Evolutionary conservation across 2,113 vertebrate species (phyloP).

Genomic region (Phalacrocorax pelagicus): DNA sequence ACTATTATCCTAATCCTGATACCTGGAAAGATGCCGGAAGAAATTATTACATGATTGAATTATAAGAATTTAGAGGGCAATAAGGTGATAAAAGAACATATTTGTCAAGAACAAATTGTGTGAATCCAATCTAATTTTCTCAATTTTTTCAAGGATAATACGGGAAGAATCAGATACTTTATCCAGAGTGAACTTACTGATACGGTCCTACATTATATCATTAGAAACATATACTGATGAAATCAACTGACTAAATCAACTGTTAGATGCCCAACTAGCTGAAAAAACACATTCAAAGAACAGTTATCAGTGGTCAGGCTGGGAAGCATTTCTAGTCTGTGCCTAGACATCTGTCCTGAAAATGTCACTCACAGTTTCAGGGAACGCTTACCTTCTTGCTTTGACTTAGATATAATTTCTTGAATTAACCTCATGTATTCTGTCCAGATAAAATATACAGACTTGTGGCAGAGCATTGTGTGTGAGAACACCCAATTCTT

Average conservation of each 20-base stretch:
- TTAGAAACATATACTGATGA: not conserved
- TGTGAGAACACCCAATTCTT: not conserved
- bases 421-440: not conserved
- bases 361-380: not conserved
- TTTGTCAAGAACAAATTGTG: conserved; percentile 7
- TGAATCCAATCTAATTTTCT: not conserved
- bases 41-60: conserved; percentile 13
- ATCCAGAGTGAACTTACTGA: not conserved
- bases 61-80: not conserved
- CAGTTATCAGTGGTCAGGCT: not conserved
- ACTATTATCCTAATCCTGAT: not conserved
- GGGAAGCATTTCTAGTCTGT: not conserved
- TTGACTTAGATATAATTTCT: not conserved
- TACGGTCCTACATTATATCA: not conserved
- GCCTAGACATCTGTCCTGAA: not conserved
- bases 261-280: not conserved
- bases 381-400: not conserved
- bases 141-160: not conserved
- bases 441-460: not conserved
- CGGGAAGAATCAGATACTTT: not conserved
- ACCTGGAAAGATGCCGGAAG: not conserved
- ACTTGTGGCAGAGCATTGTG: not conserved
- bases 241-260: not conserved
- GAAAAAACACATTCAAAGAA: not conserved
- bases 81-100: conserved; percentile 27